phyloP scores from a whole-genome alignment of 2,113 vertebrate species.

The Glareola pratincola region DNA sequence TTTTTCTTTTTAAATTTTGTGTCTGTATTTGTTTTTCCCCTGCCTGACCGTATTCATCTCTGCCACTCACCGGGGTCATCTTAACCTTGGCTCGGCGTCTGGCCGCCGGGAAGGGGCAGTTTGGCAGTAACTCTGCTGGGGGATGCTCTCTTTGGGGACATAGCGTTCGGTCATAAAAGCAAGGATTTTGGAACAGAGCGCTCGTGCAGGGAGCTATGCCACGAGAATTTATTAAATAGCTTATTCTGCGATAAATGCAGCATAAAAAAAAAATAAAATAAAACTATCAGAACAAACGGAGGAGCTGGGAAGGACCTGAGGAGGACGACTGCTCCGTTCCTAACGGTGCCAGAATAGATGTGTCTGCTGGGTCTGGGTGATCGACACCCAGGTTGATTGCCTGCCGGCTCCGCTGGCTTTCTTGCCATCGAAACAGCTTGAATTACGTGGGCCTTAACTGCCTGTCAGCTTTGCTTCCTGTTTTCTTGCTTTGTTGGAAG shows the following conservation, averaged over 20 bases:
- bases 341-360: background rate
- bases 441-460: background rate
- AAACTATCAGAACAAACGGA: background rate
- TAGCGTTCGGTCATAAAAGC: background rate
- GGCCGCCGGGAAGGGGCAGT: rapidly evolving
- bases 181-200: background rate
- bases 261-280: background rate
- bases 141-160: background rate
- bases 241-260: background rate
- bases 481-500: background rate
- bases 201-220: rapidly evolving
- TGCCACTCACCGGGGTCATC: background rate
- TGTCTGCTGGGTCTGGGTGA: background rate
- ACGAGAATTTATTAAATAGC: background rate
- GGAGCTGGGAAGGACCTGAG: background rate
- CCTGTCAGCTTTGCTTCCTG: background rate
- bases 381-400: background rate
- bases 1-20: rapidly evolving
- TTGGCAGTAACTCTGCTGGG: background rate
- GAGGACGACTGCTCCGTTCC: background rate
- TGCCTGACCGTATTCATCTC: background rate
- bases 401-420: background rate
- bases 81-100: background rate
- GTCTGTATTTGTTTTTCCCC: background rate
- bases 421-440: background rate